Percentiles rank a stretch among this genome's conserved stretches.
phyloP scores from a whole-genome alignment of 2,113 vertebrate species.

The Pterocles burchelli region DNA sequence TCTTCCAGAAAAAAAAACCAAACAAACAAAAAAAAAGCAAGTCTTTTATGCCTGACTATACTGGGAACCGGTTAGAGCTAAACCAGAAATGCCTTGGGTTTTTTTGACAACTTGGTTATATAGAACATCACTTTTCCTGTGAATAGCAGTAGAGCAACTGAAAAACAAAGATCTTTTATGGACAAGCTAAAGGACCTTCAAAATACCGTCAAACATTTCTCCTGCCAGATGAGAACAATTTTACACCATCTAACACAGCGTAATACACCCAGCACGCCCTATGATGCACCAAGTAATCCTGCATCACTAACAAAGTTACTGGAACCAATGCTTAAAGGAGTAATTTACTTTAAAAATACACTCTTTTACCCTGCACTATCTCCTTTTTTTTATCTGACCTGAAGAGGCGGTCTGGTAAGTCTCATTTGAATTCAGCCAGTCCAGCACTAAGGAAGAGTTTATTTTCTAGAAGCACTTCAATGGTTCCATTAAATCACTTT shows the following conservation, averaged over 20 bases:
- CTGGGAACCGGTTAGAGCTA: neutral
- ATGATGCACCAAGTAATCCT: neutral
- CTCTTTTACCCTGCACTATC: neutral
- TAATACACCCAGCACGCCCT: constrained; percentile 30
- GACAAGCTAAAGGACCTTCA: neutral
- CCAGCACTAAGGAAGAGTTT: neutral
- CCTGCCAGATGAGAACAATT: neutral
- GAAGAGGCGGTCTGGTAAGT: neutral
- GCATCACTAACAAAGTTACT: neutral
- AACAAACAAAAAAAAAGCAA: neutral
- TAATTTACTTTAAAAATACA: neutral
- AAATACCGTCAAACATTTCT: neutral
- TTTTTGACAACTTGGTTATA: neutral
- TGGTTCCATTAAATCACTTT: neutral
- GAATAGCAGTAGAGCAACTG: neutral
- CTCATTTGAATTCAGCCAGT: neutral
- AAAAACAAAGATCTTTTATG: neutral
- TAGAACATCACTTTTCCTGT: neutral
- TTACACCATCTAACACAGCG: neutral
- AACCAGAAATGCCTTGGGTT: neutral
- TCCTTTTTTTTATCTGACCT: neutral
- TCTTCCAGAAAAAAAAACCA: neutral
- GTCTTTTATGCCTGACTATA: neutral
- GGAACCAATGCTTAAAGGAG: neutral
- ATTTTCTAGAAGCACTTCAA: neutral